phyloP scores from a whole-genome alignment of 2,113 vertebrate genomes.

The Tyrannus savana region DNA sequence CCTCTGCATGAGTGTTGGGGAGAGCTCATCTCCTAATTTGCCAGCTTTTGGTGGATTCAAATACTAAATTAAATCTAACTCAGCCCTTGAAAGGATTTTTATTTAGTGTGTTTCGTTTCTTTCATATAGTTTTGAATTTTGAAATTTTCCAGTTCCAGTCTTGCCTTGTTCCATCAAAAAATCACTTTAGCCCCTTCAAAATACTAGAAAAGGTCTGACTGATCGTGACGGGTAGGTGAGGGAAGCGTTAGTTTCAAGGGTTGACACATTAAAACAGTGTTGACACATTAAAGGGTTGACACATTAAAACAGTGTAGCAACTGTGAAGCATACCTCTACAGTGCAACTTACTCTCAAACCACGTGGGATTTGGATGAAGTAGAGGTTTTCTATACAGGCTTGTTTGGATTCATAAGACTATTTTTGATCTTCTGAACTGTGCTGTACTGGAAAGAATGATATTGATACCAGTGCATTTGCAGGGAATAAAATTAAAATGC shows the following conservation, averaged over 20 bases:
- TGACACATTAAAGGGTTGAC: not conserved
- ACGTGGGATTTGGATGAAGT: not conserved
- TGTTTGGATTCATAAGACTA: not conserved
- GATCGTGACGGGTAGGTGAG: not conserved
- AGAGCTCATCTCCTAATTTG: constrained; percentile 4
- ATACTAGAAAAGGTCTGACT: not conserved
- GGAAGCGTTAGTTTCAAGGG: not conserved
- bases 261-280: not conserved
- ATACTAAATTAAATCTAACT: constrained; percentile 4
- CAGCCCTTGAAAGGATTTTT: not conserved
- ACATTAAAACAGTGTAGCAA: not conserved
- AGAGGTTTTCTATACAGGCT: not conserved
- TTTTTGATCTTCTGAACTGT: not conserved
- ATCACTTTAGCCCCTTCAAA: not conserved
- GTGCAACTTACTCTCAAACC: not conserved
- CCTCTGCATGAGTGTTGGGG: not conserved
- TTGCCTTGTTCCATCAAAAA: not conserved
- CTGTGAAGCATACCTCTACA: not conserved
- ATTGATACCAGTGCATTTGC: not conserved
- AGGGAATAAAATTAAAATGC: not conserved
- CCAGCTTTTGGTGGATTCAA: not conserved
- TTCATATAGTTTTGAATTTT: not conserved
- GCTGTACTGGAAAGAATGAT: not conserved
- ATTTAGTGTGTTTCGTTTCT: not conserved
- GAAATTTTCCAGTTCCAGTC: not conserved